Conservation (phyloP, 2,113 vertebrate genomes). For the Erpornis zantholeuca region DNA sequence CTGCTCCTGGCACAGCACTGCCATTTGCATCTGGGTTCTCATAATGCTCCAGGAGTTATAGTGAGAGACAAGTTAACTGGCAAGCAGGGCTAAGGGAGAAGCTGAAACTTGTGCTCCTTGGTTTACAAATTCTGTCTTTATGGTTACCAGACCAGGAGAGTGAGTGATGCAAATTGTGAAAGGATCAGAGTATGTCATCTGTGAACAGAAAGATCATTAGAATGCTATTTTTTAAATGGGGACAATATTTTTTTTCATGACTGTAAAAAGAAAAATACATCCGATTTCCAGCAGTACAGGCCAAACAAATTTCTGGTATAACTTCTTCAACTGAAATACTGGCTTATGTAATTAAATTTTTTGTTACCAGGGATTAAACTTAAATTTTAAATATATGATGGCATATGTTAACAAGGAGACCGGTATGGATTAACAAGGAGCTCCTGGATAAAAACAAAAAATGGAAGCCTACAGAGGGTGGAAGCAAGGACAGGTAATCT, state of each 20-base stretch:
- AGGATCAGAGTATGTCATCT: background rate
- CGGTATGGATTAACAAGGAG: background rate
- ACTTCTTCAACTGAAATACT: background rate
- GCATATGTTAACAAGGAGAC: background rate
- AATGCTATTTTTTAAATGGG: background rate
- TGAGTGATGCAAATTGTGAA: background rate
- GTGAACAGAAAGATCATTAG: background rate
- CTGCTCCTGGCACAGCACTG: background rate
- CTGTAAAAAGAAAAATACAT: background rate
- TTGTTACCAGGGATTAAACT: background rate
- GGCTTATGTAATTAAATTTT: background rate
- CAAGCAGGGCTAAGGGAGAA: background rate
- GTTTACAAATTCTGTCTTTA: background rate
- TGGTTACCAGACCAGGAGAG: background rate
- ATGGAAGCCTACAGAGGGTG: background rate
- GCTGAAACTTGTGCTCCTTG: background rate
- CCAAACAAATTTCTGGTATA: background rate
- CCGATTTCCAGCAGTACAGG: background rate
- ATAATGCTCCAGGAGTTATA: accelerated
- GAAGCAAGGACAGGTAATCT: background rate
- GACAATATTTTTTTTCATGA: background rate
- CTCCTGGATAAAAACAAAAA: background rate
- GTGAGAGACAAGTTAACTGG: background rate
- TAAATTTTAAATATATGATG: background rate
- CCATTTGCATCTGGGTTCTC: background rate